Conservation (phyloP, 2,797 vertebrate species). For the Percopsis omiscomaycus region DNA sequence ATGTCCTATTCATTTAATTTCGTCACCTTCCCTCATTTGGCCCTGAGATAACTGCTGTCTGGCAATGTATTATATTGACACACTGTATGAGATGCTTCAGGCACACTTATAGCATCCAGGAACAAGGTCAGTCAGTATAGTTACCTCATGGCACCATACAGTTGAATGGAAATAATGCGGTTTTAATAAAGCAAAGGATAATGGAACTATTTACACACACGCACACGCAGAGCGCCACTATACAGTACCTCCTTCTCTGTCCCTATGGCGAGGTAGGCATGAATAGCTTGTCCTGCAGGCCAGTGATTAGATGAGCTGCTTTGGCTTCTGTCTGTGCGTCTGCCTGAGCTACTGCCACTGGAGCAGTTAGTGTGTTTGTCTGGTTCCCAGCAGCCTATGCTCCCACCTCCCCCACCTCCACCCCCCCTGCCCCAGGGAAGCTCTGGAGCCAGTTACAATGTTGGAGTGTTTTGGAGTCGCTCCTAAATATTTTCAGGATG, state of each 20-base stretch:
- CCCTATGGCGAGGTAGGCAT: constrained; percentile 40
- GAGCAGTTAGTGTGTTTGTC: constrained; percentile 59
- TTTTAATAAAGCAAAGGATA: too few species aligned
- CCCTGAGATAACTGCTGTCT: too few species aligned
- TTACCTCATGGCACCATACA: too few species aligned
- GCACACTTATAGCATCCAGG: too few species aligned
- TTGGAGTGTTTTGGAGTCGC: constrained; percentile 74
- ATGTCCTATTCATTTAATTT: too few species aligned
- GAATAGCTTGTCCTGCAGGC: constrained; percentile 57
- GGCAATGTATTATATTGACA: too few species aligned
- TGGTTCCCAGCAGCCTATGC: constrained; percentile 49
- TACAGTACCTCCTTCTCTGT: constrained; percentile 9
- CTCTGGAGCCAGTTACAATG: constrained; percentile 75
- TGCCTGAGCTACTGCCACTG: constrained; percentile 51
- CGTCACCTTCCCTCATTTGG: too few species aligned
- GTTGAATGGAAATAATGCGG: too few species aligned
- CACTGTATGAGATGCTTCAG: too few species aligned
- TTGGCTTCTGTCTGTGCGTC: background rate
- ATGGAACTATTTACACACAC: too few species aligned
- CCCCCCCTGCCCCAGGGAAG: constrained; percentile 61
- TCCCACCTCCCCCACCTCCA: constrained; percentile 34
- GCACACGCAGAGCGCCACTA: too few species aligned
- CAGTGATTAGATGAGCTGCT: constrained; percentile 35
- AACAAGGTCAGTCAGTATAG: too few species aligned
- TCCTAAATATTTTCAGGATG: constrained; percentile 79